Base-by-base conservation (phyloP, 2,113 vertebrate species). In the Phoenicopterus ruber region DNA sequence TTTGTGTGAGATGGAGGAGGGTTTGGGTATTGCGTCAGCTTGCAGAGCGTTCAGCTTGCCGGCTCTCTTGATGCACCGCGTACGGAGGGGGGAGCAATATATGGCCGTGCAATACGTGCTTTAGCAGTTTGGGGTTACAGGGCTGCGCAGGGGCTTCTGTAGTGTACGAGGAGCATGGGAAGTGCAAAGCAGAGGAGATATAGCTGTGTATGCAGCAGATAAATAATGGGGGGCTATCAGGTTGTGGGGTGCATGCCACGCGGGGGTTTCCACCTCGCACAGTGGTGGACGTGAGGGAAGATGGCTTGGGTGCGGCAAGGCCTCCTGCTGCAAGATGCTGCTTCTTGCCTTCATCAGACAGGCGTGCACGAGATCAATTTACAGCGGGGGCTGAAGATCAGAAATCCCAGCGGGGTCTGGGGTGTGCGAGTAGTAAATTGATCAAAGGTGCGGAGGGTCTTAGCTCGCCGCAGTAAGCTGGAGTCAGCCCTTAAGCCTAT, bases 401-500 rank as follows among this genome's bases (percentile, higher is more conserved):
- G 83, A 67, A 86, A 82, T 59, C 66, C 85, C 52, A 2, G 74
- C 47, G 2, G 88, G 94, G 80, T 52, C 93, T 14, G 55, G 66
- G 57, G 82, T 24, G 86, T 12, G 93, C 8, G 61, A 95, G 82
- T 8, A 22, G 92, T 17, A 78, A 93, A 44, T 2, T 69, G 91
- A 97, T 95, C 96, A 97, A 96, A 97, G 96, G 84, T 93, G 86
- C 22, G 2, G 63, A 87, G 83, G 94, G 90, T 90, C 88, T 83
- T 82, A 82, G 86, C 94, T 93, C 5, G 4, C 79, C 1, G 1
- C 84, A 8, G 72, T 86, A 96, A 88, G 97, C 95, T n/a, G n/a
- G 57, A 47, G 90, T 32, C 88, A 84, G 86, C 59, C 72, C 90
- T 72, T 38, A 57, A 94, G 79, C 91, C 93, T 86, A 31, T 73